Evolutionary conservation across 2,888 invertebrate species (phyloP).

Genomic region (Noctua comes): DNA sequence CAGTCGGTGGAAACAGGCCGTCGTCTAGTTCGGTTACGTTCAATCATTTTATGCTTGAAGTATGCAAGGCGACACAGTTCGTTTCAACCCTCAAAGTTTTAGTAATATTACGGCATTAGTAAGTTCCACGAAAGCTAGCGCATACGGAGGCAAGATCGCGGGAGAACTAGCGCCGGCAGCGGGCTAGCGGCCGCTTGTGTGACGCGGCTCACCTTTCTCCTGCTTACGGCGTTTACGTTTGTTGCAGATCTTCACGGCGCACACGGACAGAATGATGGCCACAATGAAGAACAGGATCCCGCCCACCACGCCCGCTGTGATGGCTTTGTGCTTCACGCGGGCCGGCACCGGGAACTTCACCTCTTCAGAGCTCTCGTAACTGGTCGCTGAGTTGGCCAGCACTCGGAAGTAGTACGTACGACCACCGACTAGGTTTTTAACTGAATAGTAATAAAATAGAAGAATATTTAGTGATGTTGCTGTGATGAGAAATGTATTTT

Average conservation of each 20-base stretch:
- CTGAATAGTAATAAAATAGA: slow-evolving; percentile 84
- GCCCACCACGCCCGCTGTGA: slow-evolving; percentile 98
- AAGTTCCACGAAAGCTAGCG: slow-evolving; percentile 58
- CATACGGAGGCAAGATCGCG: slow-evolving; percentile 32
- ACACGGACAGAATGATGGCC: slow-evolving; percentile 98
- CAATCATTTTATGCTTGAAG: background rate
- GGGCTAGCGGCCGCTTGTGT: slow-evolving; percentile 78
- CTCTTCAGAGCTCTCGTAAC: slow-evolving; percentile 96
- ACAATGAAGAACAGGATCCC: slow-evolving; percentile 99
- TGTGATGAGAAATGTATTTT: background rate
- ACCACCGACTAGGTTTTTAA: slow-evolving; percentile 97
- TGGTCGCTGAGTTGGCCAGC: slow-evolving; percentile 96
- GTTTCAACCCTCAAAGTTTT: background rate
- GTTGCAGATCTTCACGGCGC: slow-evolving; percentile 99
- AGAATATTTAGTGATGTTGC: slow-evolving; percentile 46
- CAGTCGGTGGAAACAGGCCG: background rate
- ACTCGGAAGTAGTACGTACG: slow-evolving; percentile 98
- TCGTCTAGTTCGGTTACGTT: slow-evolving; percentile 6
- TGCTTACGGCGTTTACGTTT: slow-evolving; percentile 99
- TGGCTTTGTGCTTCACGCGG: slow-evolving; percentile 98
- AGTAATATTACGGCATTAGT: slow-evolving; percentile 15
- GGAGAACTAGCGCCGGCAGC: slow-evolving; percentile 68
- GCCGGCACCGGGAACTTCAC: slow-evolving; percentile 97
- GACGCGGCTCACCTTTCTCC: slow-evolving; percentile 95
- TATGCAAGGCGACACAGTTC: slow-evolving; percentile 1